Evolutionary conservation across 2,888 invertebrate genomes (phyloP).

Genomic region (Scaptomyza parva): DNA sequence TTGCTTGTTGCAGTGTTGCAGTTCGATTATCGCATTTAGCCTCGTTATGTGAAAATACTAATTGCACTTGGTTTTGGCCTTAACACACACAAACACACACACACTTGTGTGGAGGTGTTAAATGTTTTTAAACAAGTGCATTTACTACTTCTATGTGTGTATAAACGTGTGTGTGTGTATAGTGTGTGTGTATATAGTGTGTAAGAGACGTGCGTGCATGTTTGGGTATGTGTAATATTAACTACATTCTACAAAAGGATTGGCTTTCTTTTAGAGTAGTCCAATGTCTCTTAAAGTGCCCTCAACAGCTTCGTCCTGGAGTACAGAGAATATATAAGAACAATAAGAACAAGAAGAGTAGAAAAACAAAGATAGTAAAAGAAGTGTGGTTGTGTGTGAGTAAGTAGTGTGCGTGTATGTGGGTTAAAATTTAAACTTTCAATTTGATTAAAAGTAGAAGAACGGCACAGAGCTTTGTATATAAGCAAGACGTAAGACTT

Average conservation of each 20-base stretch:
- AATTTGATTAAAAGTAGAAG: conserved; percentile 41
- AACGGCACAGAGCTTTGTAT: conserved; percentile 52
- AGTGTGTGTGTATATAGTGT: conserved; percentile 26
- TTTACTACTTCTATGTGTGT: conserved; percentile 28
- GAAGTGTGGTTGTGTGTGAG: conserved; percentile 16
- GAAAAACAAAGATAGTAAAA: conserved; percentile 64
- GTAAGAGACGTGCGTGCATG: too few relatives aligned
- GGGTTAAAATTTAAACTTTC: conserved; percentile 11
- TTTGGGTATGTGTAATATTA: conserved; percentile 61
- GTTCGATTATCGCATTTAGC: conserved; percentile 18
- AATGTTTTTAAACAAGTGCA: conserved; percentile 13
- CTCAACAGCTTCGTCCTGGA: conserved; percentile 96
- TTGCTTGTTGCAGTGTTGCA: conserved; percentile 3
- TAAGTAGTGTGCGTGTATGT: conserved; percentile 6
- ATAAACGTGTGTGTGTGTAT: conserved; percentile 32
- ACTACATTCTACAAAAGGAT: conserved; percentile 60
- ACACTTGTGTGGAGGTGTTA: conserved; percentile 17
- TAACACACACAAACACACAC: conserved; percentile 16
- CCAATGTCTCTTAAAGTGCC: conserved; percentile 97
- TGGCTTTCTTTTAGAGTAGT: conserved; percentile 88
- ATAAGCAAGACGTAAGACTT: conserved; percentile 9
- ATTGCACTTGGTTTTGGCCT: conserved; percentile 49
- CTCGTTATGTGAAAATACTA: conserved; percentile 38
- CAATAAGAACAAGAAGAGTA: conserved; percentile 78
- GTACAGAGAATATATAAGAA: conserved; percentile 80